Percentiles rank a stretch among this genome's conserved stretches.
Evolutionary conservation across 2,888 invertebrate genomes (phyloP).

Genomic region (Dione vanillae): DNA sequence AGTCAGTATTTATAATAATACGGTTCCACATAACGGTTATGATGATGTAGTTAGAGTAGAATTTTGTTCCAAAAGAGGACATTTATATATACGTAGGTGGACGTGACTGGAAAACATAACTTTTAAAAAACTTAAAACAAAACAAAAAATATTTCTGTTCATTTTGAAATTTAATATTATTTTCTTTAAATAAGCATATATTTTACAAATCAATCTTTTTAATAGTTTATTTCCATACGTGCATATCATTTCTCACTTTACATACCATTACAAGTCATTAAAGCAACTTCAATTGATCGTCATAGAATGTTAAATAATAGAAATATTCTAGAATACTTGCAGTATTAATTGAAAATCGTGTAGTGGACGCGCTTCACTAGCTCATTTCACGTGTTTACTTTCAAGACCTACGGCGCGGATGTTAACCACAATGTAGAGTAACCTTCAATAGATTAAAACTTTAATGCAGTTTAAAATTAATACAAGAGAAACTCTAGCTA

Average conservation of each 20-base stretch:
- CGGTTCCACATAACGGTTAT: slow-evolving; percentile 64
- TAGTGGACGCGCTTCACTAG: slow-evolving; percentile 76
- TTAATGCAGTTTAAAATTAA: slow-evolving; percentile 52
- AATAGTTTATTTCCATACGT: background rate
- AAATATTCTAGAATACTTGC: slow-evolving; percentile 27
- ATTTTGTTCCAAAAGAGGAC: slow-evolving; percentile 54
- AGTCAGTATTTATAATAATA: slow-evolving; percentile 42
- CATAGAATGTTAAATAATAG: background rate
- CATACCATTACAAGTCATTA: no score
- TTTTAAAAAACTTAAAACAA: background rate
- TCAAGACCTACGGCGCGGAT: slow-evolving; percentile 69
- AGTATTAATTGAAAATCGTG: slow-evolving; percentile 49
- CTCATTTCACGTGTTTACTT: slow-evolving; percentile 81
- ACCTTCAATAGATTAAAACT: slow-evolving; percentile 55
- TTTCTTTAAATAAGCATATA: background rate
- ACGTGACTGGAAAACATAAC: slow-evolving; percentile 53
- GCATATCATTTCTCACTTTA: no score
- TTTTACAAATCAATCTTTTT: background rate
- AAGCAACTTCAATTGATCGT: no score
- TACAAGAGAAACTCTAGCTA: slow-evolving; percentile 60
- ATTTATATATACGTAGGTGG: slow-evolving; percentile 62
- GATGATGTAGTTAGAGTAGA: slow-evolving; percentile 66
- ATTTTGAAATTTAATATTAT: background rate
- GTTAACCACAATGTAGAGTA: slow-evolving; percentile 64
- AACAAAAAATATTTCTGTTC: slow-evolving; percentile 25